These are phyloP conservation scores for Macaria liturata DNA, from an alignment of 2,888 invertebrate species.

Conservation along the genomic window DNA sequence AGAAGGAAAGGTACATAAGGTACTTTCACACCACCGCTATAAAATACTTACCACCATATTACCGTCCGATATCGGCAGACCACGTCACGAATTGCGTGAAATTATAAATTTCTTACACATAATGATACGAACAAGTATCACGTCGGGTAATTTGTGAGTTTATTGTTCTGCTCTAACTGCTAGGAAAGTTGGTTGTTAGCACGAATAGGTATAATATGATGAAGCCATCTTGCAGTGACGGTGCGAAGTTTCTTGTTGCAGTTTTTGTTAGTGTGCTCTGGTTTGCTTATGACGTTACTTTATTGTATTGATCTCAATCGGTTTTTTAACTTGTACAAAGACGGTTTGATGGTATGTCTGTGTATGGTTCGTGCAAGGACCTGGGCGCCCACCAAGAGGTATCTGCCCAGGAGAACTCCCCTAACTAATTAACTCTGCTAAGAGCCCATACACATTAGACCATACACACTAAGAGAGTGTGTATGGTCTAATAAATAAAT, in stretches of 20 bases:
- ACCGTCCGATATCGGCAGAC: constrained; percentile 19
- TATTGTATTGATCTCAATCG: too few species aligned
- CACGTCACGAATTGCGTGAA: constrained; percentile 39
- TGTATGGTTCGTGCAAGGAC: too few species aligned
- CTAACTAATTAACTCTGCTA: too few species aligned
- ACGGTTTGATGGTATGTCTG: too few species aligned
- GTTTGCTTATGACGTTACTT: background rate
- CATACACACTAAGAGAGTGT: too few species aligned
- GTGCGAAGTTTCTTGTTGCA: constrained; percentile 1
- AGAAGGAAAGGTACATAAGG: too few species aligned
- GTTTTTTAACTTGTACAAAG: too few species aligned
- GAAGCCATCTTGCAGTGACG: constrained; percentile 1
- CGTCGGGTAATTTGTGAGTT: constrained; percentile 37
- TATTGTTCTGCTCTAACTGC: constrained; percentile 47
- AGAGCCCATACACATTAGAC: too few species aligned
- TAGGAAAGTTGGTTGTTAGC: constrained; percentile 20
- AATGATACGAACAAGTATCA: constrained; percentile 38
- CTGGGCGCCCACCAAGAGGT: too few species aligned
- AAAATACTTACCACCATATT: constrained; percentile 5
- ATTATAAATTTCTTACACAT: constrained; percentile 50
- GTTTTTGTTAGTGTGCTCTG: background rate
- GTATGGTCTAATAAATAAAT: too few species aligned
- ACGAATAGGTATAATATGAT: constrained; percentile 5
- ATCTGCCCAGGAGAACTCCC: too few species aligned
- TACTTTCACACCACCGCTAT: constrained; percentile 18